phyloP scores from a whole-genome alignment of 2,888 invertebrate species.

The Ormyrus pomaceus region DNA sequence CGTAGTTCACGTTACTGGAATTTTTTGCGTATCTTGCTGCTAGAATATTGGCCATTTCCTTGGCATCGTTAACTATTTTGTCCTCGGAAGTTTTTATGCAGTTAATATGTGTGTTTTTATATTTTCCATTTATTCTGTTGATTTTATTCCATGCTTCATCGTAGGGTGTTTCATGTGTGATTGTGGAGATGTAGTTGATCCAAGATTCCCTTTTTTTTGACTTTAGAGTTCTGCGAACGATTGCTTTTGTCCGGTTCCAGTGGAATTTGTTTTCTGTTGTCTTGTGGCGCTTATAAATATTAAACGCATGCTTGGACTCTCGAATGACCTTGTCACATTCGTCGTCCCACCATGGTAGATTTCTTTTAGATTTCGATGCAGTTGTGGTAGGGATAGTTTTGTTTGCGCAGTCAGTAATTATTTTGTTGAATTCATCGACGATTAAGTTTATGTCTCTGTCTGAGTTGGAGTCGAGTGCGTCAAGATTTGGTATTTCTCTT shows the following conservation, averaged over 20 bases:
- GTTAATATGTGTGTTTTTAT: background rate
- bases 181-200: background rate
- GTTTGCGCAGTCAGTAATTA: background rate
- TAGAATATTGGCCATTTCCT: background rate
- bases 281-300: conserved; percentile 37
- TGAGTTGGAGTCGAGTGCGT: background rate
- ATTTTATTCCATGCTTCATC: background rate
- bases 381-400: background rate
- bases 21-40: background rate
- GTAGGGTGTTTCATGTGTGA: background rate
- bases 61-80: background rate
- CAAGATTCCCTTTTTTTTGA: background rate
- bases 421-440: background rate
- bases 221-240: background rate
- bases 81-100: background rate
- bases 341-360: conserved; percentile 57
- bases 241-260: conserved; percentile 13
- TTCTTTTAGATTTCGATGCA: background rate
- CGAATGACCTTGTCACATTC: conserved; percentile 40
- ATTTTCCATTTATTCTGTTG: background rate
- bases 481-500: conserved; percentile 4
- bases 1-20: background rate
- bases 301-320: conserved; percentile 48
- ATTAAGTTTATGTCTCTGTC: background rate
- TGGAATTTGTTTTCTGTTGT: conserved; percentile 33